Base-by-base conservation (phyloP, 1,140 invertebrate genomes). In the Drosophila setifemur region DNA sequence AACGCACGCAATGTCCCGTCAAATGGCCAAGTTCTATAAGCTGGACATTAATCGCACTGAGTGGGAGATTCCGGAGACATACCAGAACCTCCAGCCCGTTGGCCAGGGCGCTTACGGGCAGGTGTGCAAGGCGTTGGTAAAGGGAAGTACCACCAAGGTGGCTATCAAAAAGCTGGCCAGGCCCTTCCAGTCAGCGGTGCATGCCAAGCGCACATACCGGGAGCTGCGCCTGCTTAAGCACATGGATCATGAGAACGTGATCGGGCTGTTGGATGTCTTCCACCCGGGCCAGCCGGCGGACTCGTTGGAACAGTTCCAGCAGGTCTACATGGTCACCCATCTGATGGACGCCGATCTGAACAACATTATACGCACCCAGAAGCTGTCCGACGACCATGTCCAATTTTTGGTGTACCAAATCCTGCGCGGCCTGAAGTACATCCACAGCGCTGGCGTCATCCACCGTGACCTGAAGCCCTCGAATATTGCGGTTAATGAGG, bases 171-270 rank as follows among this genome's bases (percentile, higher is more conserved):
- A 99, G 90, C 93, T 99, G 71, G 97, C 97, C 40, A 93, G 98
- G 60, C 98, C 98, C 35, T 99, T 99, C 92, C 98, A 99, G 90
- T 98, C 98, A 50, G 97, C 97, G 16, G 98, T 99, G 39, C 98
- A 99, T 93, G 98, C 98, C 2, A 99, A 99, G 91, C 93, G 98
- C 73, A 99, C 98, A 2, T 99, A 99, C 89, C 93, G 98, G 61
- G 98, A 99, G 91, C 93, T 99, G 60, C 94, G 97, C 21, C 94
- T 99, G 91, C 93, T 99, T 45, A 99, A 99, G 91, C 97, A 99
- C 82, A 99, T 99, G 95, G 97, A 98, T 91, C 98, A 99, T 93
- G 98, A 99, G 92, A 99, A 99, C 95, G 98, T 99, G 91, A 96
- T 94, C 74, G 93, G 97, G 21, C 91, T 99, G 6, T 89, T 99